phyloP scores from a whole-genome alignment of 2,888 invertebrate genomes.

The Mesorhabditis belari region DNA sequence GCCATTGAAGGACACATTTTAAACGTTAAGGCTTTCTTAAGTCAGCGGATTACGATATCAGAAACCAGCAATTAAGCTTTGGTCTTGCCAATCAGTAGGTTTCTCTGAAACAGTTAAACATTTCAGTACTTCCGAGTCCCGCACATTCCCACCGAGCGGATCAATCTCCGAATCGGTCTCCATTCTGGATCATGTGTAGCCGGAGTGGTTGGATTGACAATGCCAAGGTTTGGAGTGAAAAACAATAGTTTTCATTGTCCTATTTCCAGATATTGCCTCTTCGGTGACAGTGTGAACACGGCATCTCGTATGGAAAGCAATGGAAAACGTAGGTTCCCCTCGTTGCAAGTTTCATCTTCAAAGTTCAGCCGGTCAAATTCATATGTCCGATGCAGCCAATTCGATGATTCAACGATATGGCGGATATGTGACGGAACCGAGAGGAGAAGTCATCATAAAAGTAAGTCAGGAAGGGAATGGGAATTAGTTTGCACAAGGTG shows the following conservation, averaged over 20 bases:
- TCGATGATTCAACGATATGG: conserved; percentile 40
- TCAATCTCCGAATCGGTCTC: conserved; percentile 42
- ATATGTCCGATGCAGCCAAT: conserved; percentile 41
- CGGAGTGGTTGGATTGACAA: conserved; percentile 41
- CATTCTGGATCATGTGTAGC: conserved; percentile 23
- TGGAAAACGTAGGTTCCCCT: conserved; percentile 37
- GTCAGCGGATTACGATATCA: too few species aligned
- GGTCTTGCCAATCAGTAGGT: too few species aligned
- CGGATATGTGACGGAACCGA: conserved; percentile 43
- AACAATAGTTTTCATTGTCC: too few species aligned
- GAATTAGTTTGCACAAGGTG: too few species aligned
- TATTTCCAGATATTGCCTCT: conserved; percentile 38
- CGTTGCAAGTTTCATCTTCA: neutral
- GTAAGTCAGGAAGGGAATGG: too few species aligned
- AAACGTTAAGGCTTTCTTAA: too few species aligned
- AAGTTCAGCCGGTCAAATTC: conserved; percentile 39
- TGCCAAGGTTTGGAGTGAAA: too few species aligned
- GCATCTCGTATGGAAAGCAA: conserved; percentile 47
- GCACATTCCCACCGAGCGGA: conserved; percentile 40
- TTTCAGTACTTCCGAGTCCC: conserved; percentile 29
- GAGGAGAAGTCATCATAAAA: conserved; percentile 49
- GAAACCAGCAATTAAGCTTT: too few species aligned
- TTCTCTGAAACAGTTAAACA: too few species aligned
- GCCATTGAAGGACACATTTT: too few species aligned
- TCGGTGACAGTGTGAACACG: conserved; percentile 48